Percentiles rank a stretch among this genome's conserved stretches.
Evolutionary conservation across 2,113 vertebrate species (phyloP).

Genomic region (Phalacrocorax pelagicus): DNA sequence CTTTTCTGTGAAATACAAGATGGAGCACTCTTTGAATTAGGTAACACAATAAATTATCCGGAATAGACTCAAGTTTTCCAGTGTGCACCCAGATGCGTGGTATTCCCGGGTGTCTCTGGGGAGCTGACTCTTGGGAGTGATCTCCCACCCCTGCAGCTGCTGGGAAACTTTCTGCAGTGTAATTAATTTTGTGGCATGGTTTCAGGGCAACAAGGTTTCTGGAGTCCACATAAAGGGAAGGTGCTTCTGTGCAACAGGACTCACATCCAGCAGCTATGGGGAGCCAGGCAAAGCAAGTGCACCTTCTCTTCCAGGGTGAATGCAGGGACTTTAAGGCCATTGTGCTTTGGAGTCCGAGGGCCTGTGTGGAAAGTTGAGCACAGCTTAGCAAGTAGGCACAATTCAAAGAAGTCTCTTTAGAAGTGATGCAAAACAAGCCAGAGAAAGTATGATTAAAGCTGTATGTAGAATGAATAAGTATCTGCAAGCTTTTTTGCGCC

Average conservation of each 20-base stretch:
- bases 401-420: not conserved
- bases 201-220: not conserved
- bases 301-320: not conserved
- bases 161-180: not conserved
- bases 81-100: accelerated
- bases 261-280: not conserved
- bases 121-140: not conserved
- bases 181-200: not conserved
- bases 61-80: not conserved
- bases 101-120: accelerated
- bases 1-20: not conserved
- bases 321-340: not conserved
- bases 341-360: accelerated
- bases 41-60: not conserved
- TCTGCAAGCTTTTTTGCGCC: not conserved
- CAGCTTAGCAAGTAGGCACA: not conserved
- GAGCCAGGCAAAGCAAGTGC: not conserved
- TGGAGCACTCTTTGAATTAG: not conserved
- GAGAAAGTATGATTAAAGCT: not conserved
- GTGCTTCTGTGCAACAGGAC: not conserved
- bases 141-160: not conserved
- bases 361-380: not conserved
- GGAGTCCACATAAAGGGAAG: accelerated
- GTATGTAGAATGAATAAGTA: not conserved
- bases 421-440: not conserved